Conservation (phyloP, 2,113 vertebrate species). For the Cyprinodon tularosa region DNA sequence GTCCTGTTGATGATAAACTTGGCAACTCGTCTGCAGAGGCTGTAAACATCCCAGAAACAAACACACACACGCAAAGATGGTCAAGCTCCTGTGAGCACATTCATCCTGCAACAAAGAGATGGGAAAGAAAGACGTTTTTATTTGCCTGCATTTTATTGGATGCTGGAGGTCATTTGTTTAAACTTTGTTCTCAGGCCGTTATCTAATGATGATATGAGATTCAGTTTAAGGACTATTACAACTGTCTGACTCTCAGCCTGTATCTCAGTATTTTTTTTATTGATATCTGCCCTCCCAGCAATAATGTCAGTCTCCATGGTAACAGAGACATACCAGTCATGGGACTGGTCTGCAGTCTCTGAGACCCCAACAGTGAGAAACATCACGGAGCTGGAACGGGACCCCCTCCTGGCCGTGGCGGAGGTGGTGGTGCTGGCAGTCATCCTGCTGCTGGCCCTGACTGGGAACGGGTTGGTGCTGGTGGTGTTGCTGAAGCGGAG, state of each 20-base stretch:
- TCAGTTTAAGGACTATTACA: background rate
- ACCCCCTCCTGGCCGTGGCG: conserved; percentile 78
- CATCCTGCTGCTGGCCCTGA: conserved; percentile 80
- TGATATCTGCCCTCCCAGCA: conserved; percentile 11
- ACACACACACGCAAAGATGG: background rate
- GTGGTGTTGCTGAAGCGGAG: conserved; percentile 77
- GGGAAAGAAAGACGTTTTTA: conserved; percentile 10
- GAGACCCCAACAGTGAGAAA: conserved; percentile 27
- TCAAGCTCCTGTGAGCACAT: background rate
- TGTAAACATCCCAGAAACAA: background rate
- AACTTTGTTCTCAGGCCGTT: background rate
- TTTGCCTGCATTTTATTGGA: background rate
- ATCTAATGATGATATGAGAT: background rate
- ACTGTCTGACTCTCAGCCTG: background rate
- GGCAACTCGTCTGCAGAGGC: background rate
- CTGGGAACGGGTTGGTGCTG: conserved; percentile 85
- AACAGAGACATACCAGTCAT: conserved; percentile 39
- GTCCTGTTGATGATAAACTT: conserved; percentile 2
- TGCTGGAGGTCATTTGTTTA: background rate
- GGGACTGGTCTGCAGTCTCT: conserved; percentile 10
- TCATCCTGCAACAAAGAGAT: conserved; percentile 30
- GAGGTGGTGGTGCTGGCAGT: conserved; percentile 82
- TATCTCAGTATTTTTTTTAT: background rate
- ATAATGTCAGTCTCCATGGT: conserved; percentile 49
- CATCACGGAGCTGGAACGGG: conserved; percentile 61